These are phyloP conservation scores for Chymomyza caudatula DNA, from an alignment of 2,888 invertebrate species.

Conservation along the genomic window DNA sequence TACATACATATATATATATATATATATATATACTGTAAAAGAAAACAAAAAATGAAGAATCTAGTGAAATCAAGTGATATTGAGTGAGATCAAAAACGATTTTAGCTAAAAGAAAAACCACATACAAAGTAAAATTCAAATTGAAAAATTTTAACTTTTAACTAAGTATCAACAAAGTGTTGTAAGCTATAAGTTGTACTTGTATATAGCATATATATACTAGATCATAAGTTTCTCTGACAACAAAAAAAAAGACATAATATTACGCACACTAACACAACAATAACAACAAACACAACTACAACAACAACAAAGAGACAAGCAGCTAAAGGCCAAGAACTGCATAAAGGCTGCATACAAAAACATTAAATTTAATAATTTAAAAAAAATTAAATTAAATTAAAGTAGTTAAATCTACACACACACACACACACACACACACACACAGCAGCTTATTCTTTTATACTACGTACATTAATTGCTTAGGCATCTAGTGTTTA, in stretches of 20 bases:
- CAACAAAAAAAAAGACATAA: conserved; percentile 59
- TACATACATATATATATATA: conserved; percentile 1
- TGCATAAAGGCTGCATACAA: background rate
- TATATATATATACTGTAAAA: conserved; percentile 44
- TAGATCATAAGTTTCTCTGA: conserved; percentile 43
- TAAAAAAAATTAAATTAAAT: background rate
- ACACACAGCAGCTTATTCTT: background rate
- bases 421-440: conserved; percentile 1
- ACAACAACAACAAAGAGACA: background rate
- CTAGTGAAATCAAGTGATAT: conserved; percentile 76
- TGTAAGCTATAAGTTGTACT: conserved; percentile 42
- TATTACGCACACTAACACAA: conserved; percentile 1
- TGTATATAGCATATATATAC: conserved; percentile 20
- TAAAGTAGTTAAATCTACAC: conserved; percentile 5
- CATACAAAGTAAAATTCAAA: conserved; percentile 26
- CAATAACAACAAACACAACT: background rate
- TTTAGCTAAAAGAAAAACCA: conserved; percentile 62
- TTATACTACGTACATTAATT: background rate
- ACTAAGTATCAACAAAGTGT: conserved; percentile 11
- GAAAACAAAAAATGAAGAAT: conserved; percentile 38
- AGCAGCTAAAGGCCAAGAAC: background rate
- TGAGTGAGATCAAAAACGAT: conserved; percentile 78
- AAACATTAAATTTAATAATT: background rate
- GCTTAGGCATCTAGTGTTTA: conserved; percentile 1
- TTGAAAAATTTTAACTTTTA: conserved; percentile 54